These are phyloP conservation scores for Hapalemur alaotrensis DNA, from an alignment of 2,797 vertebrate species.

Conservation along the genomic window DNA sequence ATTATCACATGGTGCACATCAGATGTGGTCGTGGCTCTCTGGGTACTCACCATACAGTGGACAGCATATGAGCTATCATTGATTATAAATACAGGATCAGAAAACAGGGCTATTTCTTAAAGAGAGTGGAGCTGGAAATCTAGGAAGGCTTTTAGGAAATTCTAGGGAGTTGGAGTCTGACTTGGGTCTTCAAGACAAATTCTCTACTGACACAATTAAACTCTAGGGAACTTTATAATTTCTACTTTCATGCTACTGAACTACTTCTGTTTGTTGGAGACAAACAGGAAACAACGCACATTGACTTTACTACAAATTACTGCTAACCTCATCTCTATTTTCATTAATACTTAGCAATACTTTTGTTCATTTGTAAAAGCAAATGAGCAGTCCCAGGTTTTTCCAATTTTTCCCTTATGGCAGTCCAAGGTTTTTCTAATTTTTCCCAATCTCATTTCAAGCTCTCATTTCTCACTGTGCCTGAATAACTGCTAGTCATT, in stretches of 20 bases:
- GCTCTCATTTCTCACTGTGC: background rate
- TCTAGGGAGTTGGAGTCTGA: background rate
- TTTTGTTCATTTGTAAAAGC: background rate
- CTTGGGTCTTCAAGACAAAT: background rate
- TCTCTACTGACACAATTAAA: background rate
- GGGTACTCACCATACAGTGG: too few relatives aligned
- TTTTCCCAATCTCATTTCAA: background rate
- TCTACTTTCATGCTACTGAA: background rate
- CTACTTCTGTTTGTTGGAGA: background rate
- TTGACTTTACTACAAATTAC: background rate
- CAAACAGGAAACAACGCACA: background rate
- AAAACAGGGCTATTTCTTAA: background rate
- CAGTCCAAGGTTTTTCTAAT: background rate
- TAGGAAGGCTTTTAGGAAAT: background rate
- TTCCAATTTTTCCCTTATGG: too few relatives aligned
- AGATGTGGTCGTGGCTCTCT: background rate
- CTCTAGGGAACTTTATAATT: background rate
- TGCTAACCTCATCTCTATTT: background rate
- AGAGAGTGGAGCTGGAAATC: background rate
- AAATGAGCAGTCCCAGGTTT: background rate
- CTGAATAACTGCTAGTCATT: background rate
- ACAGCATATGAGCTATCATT: background rate
- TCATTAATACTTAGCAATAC: background rate
- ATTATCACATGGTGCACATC: fast-evolving
- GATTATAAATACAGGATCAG: background rate